Conservation (phyloP, 2,797 vertebrate genomes). For the Clarias laeviceps region DNA sequence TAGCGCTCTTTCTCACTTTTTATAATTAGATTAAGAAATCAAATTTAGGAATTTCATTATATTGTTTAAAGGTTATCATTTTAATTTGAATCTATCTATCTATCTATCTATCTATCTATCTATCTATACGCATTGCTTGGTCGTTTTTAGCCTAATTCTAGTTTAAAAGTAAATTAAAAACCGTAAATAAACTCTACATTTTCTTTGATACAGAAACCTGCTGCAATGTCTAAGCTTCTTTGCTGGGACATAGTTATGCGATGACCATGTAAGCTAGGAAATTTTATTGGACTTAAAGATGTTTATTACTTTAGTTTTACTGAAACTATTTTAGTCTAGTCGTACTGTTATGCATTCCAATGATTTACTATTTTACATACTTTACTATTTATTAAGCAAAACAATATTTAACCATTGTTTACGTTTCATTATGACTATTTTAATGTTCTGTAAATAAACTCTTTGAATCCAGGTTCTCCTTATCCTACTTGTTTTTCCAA, state of each 20-base stretch:
- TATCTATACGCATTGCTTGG: slow-evolving; percentile 3
- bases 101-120: slow-evolving; percentile 38
- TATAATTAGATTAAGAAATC: not conserved
- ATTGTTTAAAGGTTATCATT: slow-evolving; percentile 25
- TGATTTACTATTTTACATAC: not conserved
- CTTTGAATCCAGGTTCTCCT: not conserved
- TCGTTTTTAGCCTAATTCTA: not conserved
- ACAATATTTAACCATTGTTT: not conserved
- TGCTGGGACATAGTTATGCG: not conserved
- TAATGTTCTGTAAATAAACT: not conserved
- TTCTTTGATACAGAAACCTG: not conserved
- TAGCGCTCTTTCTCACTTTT: slow-evolving; percentile 15
- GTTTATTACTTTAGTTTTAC: not conserved
- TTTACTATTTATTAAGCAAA: not conserved
- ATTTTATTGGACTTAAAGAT: not conserved
- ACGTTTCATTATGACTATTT: not conserved
- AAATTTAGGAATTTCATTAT: not conserved
- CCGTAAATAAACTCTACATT: not conserved
- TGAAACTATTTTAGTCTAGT: not conserved
- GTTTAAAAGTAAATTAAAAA: not conserved
- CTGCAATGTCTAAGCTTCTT: not conserved
- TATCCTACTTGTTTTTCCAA: not conserved
- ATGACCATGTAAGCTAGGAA: not conserved
- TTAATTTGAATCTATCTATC: slow-evolving; percentile 20
- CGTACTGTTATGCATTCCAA: not conserved